A percentile compares a stretch with the other conserved stretches of the same genome.
Conservation (phyloP, 2,113 vertebrate genomes). For the Delphinus delphis region DNA sequence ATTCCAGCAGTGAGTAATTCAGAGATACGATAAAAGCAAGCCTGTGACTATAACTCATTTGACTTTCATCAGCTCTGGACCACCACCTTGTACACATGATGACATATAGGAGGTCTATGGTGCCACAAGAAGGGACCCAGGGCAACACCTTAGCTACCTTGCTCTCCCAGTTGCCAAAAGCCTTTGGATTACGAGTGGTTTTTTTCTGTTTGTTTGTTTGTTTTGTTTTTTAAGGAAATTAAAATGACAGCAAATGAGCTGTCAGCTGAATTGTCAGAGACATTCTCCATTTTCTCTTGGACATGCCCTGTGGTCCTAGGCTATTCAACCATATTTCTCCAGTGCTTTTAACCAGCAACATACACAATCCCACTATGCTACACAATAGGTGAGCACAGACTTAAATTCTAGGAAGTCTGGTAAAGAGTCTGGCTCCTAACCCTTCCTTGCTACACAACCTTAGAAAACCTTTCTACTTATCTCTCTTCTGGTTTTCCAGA, state of each 20-base stretch:
- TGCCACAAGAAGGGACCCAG: not conserved
- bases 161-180: not conserved
- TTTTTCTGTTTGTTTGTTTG: not conserved
- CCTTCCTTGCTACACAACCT: not conserved
- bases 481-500: not conserved
- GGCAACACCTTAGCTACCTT: not conserved
- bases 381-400: not conserved
- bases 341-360: not conserved
- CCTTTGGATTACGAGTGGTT: not conserved
- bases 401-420: not conserved
- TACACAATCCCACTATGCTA: too few species aligned
- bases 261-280: not conserved
- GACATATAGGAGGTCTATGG: accelerated
- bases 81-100: not conserved
- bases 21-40: conserved; percentile 5
- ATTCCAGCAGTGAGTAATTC: not conserved
- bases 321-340: not conserved
- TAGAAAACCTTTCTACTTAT: not conserved
- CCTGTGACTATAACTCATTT: not conserved
- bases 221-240: not conserved
- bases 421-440: not conserved
- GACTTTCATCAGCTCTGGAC: not conserved
- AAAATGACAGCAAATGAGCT: not conserved
- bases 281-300: not conserved
- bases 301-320: not conserved